Conservation (phyloP, 2,888 invertebrate genomes). For the Drosophila bunnanda region DNA sequence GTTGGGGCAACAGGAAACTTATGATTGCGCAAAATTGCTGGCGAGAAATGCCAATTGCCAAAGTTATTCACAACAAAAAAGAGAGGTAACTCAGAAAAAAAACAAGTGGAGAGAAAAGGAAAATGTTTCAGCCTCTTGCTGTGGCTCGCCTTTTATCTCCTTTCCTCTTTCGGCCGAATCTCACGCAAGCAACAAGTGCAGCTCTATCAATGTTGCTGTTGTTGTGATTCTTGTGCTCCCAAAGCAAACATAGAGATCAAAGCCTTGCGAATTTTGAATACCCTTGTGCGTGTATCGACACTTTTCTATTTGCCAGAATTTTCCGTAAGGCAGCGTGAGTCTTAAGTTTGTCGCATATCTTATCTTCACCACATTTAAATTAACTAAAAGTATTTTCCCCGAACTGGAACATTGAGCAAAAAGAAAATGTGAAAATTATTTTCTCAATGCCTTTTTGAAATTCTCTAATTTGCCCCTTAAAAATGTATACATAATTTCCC, state of each 20-base stretch:
- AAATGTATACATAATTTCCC: not conserved
- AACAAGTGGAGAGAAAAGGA: slow-evolving; percentile 12
- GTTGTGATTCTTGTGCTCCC: slow-evolving; percentile 55
- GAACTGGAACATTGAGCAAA: not conserved
- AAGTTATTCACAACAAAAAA: slow-evolving; percentile 56
- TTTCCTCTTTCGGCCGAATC: slow-evolving; percentile 9
- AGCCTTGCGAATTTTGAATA: slow-evolving; percentile 13
- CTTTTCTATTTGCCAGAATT: slow-evolving; percentile 42
- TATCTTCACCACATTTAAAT: slow-evolving; percentile 20
- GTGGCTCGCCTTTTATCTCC: slow-evolving; percentile 15
- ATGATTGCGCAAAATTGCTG: slow-evolving; percentile 73
- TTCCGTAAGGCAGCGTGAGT: slow-evolving; percentile 28
- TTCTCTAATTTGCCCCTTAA: not conserved
- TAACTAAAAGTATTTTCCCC: not conserved
- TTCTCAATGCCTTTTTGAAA: not conserved
- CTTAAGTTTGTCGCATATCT: slow-evolving; percentile 16
- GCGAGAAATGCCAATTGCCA: slow-evolving; percentile 71
- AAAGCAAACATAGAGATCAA: slow-evolving; percentile 10
- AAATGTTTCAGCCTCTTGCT: slow-evolving; percentile 18
- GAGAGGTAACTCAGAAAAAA: slow-evolving; percentile 18
- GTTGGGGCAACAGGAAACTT: slow-evolving; percentile 71
- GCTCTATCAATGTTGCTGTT: slow-evolving; percentile 15
- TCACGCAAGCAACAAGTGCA: slow-evolving; percentile 59
- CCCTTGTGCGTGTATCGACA: slow-evolving; percentile 19
- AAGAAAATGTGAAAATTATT: not conserved